Evolutionary conservation across 1,140 invertebrate species (phyloP).

Genomic region (Lysiphlebus fabarum): DNA sequence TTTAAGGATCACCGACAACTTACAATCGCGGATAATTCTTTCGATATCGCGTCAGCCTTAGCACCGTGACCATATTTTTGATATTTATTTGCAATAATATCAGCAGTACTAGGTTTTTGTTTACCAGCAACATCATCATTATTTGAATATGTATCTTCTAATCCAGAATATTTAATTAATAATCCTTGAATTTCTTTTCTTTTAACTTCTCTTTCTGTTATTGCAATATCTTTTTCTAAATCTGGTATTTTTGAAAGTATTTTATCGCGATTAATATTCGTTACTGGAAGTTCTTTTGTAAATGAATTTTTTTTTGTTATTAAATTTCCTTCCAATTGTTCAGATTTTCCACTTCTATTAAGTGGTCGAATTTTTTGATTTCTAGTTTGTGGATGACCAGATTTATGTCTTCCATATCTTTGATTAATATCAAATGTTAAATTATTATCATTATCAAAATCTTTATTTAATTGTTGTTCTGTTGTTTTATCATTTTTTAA

Average conservation of each 20-base stretch:
- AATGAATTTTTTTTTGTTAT: constrained; percentile 17
- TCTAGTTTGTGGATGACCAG: constrained; percentile 40
- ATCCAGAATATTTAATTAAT: constrained; percentile 72
- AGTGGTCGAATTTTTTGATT: constrained; percentile 35
- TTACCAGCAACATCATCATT: constrained; percentile 22
- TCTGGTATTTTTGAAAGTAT: constrained; percentile 54
- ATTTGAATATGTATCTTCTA: constrained; percentile 60
- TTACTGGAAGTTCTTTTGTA: constrained; percentile 9
- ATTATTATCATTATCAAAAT: background rate
- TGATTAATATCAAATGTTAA: constrained; percentile 30
- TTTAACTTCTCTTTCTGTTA: constrained; percentile 69
- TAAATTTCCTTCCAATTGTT: constrained; percentile 47
- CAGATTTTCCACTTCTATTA: constrained; percentile 43
- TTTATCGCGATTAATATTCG: constrained; percentile 38
- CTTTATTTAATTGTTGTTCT: background rate
- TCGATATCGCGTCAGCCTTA: constrained; percentile 3
- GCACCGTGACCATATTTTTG: constrained; percentile 27
- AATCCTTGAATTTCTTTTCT: constrained; percentile 77
- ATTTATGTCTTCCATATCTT: constrained; percentile 45
- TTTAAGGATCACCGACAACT: constrained; percentile 36
- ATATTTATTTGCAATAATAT: constrained; percentile 54
- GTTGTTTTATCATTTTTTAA: constrained; percentile 20
- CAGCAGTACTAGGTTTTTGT: constrained; percentile 46
- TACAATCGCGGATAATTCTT: constrained; percentile 38
- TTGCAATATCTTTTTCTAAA: constrained; percentile 55